Evolutionary conservation across 2,113 vertebrate species (phyloP).

Genomic region (Dipodomys ordii): DNA sequence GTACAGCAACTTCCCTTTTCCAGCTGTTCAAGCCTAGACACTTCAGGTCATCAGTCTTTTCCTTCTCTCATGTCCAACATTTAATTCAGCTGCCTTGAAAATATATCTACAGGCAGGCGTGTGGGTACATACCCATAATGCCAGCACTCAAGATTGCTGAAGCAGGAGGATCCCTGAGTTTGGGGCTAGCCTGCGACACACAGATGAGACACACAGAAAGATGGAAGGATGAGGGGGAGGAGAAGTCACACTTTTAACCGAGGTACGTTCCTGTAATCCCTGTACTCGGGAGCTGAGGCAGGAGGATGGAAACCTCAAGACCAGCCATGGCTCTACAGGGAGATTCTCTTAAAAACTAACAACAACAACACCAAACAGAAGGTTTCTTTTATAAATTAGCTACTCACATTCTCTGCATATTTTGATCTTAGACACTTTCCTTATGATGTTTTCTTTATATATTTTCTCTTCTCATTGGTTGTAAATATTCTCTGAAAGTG

Average conservation of each 20-base stretch:
- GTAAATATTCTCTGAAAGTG: slow-evolving; percentile 14
- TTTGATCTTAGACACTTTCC: not conserved
- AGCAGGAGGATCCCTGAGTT: not conserved
- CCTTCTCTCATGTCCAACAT: not conserved
- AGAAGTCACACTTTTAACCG: slow-evolving; percentile 6
- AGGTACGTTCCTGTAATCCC: too few relatives aligned
- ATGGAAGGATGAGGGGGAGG: not conserved
- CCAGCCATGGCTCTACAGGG: too few relatives aligned
- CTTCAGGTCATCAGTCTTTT: not conserved
- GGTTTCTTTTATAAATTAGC: not conserved
- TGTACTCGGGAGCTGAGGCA: too few relatives aligned
- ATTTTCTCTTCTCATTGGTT: slow-evolving; percentile 23
- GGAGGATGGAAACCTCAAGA: too few relatives aligned
- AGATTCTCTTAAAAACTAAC: too few relatives aligned
- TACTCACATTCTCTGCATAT: not conserved
- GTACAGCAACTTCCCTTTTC: not conserved
- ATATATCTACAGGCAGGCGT: not conserved
- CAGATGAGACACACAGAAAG: not conserved
- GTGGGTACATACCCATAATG: not conserved
- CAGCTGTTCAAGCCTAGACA: not conserved
- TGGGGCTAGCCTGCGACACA: not conserved
- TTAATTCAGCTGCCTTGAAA: not conserved
- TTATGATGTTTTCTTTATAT: not conserved
- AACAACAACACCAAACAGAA: not conserved
- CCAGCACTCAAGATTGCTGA: not conserved